These are phyloP conservation scores for Manis crassicaudata DNA, from an alignment of 2,797 vertebrate genomes.

Conservation along the genomic window DNA sequence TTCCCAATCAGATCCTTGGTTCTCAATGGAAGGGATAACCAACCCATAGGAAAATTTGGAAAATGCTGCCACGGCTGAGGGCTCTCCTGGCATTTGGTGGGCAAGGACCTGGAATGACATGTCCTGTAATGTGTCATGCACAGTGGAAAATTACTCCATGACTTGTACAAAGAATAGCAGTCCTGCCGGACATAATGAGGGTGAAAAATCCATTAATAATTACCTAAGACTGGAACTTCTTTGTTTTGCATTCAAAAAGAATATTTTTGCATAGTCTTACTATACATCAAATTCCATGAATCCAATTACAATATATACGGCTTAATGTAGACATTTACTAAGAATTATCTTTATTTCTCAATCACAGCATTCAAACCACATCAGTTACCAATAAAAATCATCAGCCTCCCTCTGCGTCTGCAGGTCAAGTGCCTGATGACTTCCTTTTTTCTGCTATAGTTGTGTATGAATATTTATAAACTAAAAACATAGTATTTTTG, in stretches of 20 bases:
- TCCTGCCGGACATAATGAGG: background rate
- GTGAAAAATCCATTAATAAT: slow-evolving; percentile 17
- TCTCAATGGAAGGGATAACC: background rate
- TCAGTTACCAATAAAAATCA: background rate
- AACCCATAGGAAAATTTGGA: background rate
- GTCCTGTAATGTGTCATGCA: background rate
- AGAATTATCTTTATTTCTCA: background rate
- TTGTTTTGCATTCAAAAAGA: background rate
- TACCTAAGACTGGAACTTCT: background rate
- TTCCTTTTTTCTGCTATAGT: background rate
- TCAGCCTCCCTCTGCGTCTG: background rate
- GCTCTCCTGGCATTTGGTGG: background rate
- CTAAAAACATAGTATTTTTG: background rate
- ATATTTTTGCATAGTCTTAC: background rate
- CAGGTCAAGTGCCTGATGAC: background rate
- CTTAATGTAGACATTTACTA: background rate
- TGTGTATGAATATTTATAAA: background rate
- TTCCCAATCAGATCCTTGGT: background rate
- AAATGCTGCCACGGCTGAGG: background rate
- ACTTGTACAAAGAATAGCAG: background rate
- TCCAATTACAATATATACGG: background rate
- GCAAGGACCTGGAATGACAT: background rate
- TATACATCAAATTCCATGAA: background rate
- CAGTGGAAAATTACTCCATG: background rate
- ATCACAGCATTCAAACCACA: background rate